phyloP scores from a whole-genome alignment of 2,888 invertebrate genomes.

The Campoplex capitator region DNA sequence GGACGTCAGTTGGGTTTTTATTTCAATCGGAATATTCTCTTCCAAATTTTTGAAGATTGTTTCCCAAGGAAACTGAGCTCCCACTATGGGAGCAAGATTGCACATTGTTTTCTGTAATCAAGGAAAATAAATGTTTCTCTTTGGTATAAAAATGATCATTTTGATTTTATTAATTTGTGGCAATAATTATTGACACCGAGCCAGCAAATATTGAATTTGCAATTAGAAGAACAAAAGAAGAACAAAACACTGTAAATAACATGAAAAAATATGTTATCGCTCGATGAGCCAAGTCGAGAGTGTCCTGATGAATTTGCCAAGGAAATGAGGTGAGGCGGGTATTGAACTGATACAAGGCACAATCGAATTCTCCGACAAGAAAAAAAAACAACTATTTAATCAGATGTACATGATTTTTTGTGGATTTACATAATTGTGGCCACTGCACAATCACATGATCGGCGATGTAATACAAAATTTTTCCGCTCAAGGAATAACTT shows the following conservation, averaged over 20 bases:
- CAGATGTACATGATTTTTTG: slow-evolving; percentile 62
- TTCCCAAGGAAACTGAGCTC: slow-evolving; percentile 75
- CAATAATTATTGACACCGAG: too few relatives aligned
- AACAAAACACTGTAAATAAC: too few relatives aligned
- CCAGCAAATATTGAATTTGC: neutral
- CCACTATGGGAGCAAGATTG: slow-evolving; percentile 67
- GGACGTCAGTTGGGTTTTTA: slow-evolving; percentile 74
- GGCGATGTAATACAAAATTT: slow-evolving; percentile 92
- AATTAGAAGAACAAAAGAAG: too few relatives aligned
- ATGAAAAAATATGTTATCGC: too few relatives aligned
- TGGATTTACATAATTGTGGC: slow-evolving; percentile 85
- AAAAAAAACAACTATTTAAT: slow-evolving; percentile 65
- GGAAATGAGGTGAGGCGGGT: neutral
- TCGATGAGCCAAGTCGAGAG: neutral
- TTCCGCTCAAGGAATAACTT: slow-evolving; percentile 94
- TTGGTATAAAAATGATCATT: too few relatives aligned
- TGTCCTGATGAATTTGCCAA: neutral
- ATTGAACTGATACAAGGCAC: slow-evolving; percentile 42
- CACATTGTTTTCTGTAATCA: slow-evolving; percentile 61
- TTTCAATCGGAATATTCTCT: slow-evolving; percentile 75
- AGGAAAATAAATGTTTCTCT: slow-evolving; percentile 11
- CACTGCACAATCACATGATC: slow-evolving; percentile 97
- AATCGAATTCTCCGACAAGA: slow-evolving; percentile 26
- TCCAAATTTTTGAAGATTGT: slow-evolving; percentile 73
- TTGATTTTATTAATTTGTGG: too few relatives aligned